These are phyloP conservation scores for Phrynocephalus guinanensis DNA, from an alignment of 2,797 vertebrate genomes.

Conservation along the genomic window DNA sequence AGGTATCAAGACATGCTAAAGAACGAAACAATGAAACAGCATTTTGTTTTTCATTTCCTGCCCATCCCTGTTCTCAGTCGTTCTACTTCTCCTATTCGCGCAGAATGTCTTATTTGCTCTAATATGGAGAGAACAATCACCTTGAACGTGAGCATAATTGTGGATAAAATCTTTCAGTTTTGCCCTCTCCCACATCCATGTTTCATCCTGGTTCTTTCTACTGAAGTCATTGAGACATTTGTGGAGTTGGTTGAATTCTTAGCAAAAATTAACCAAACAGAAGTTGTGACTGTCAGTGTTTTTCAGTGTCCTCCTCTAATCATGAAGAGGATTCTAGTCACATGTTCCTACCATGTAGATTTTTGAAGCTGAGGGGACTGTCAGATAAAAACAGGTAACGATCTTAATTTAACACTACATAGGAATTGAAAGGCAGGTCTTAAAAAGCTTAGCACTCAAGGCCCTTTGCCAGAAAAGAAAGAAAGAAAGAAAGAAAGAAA, in stretches of 20 bases:
- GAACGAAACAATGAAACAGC: no score
- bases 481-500: no score
- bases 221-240: neutral
- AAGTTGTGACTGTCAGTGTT: no score
- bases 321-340: neutral
- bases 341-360: no score
- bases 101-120: neutral
- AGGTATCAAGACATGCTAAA: no score
- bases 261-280: no score
- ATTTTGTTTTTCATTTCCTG: neutral
- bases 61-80: neutral
- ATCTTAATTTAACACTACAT: neutral
- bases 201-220: neutral
- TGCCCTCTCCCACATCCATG: neutral
- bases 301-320: neutral
- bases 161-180: neutral
- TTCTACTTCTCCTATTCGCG: no score
- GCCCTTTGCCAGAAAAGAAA: no score
- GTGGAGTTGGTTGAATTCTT: neutral
- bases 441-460: neutral
- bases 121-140: neutral
- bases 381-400: neutral
- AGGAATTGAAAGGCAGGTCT: neutral
- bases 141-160: no score
- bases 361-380: no score